Evolutionary conservation across 1,140 invertebrate species (phyloP).

Genomic region (Diploscapter pachys): DNA sequence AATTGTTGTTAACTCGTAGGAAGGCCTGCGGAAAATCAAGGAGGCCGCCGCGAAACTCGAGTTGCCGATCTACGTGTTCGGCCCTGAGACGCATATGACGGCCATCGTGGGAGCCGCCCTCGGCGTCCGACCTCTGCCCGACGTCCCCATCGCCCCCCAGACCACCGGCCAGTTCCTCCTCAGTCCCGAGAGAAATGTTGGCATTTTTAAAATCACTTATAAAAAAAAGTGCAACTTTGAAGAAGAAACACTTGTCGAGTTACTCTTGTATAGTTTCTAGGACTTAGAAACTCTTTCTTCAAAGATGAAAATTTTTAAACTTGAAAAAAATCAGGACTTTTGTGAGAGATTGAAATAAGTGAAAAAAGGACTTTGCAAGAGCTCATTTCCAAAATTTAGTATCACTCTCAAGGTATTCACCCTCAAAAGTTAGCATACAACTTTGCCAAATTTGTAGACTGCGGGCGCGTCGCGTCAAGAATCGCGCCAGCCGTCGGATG

Average conservation of each 20-base stretch:
- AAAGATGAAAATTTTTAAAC: neutral
- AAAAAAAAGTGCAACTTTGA: neutral
- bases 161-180: constrained; percentile 88
- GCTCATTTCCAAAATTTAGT: no score
- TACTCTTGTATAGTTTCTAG: no score
- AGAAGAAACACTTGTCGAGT: no score
- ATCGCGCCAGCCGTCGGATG: constrained; percentile 17
- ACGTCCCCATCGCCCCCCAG: constrained; percentile 68
- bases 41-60: constrained; percentile 70
- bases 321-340: no score
- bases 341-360: no score
- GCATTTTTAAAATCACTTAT: neutral
- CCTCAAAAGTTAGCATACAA: neutral
- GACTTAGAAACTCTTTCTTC: neutral
- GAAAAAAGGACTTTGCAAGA: no score
- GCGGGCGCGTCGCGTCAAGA: constrained; percentile 33
- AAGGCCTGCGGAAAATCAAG: constrained; percentile 73
- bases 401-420: no score
- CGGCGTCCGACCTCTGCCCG: constrained; percentile 75
- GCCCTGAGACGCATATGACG: constrained; percentile 99
- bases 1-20: constrained; percentile 54
- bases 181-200: constrained; percentile 70
- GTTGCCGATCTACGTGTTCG: constrained; percentile 90
- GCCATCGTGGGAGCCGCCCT: constrained; percentile 95
- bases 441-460: constrained; percentile 34